Evolutionary conservation across 2,113 vertebrate genomes (phyloP), one percentile per base, ranked within the genome.

Genomic region (Actinemys pallida): DNA sequence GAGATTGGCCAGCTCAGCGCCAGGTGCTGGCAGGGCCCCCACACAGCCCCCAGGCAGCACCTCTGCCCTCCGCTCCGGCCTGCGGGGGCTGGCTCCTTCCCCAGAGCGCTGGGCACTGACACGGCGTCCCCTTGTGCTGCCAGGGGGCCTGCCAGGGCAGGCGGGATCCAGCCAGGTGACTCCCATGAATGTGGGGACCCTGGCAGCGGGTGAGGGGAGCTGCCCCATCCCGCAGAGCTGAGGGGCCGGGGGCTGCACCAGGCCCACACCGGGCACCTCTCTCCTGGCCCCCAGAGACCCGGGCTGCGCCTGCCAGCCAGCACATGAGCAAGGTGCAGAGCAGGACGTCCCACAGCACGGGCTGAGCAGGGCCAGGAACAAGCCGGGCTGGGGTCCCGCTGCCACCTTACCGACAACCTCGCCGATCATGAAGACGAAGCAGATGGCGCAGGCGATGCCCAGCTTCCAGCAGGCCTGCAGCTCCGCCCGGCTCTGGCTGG

Each of bases 391-490:
- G 31, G 57, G 56, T 11, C 45, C 49, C 17, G 10, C 22, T 42
- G 35, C 27, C 29, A 17, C 13, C 17, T 31, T 94, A 98, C 98
- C 98, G 91, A 98, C 98, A 92, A 99, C 98, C 96, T 99, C 99
- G 20, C 99, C 99, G 0, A 99, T 98, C 99, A 99, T 99, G 98
- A 99, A 99, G 98, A 99, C 5, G 12, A 99, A 98, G 96, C 99
- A 99, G 93, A 99, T 97, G 0, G 97, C 96, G 0, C 99, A 99
- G 57, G 99, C 99, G 0, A 99, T 81, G n/a, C 98, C 99, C 31
- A 99, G 98, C 96, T 99, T 99, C 98, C 97, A 99, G 92, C 97
- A 98, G 2, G 99, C 99, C 92, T 98, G 97, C 62, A 98, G 95
- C 90, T 98, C 97, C 96, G 98, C 98, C 0, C 39, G 94, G 47